These are phyloP conservation scores for Procambarus clarkii DNA, from an alignment of 1,140 invertebrate species.

Conservation along the genomic window DNA sequence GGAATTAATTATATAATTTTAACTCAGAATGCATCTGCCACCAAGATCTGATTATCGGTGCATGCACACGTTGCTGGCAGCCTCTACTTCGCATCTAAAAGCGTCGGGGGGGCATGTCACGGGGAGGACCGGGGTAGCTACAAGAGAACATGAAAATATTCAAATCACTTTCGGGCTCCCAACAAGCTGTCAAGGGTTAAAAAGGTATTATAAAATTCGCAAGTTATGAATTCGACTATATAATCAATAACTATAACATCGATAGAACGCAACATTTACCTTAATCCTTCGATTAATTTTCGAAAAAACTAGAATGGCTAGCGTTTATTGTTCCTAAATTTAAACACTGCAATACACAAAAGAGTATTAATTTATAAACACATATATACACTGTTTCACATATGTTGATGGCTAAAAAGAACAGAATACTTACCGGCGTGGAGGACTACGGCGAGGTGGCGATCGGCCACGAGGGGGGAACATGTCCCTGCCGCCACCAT, in stretches of 20 bases:
- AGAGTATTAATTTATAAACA: slow-evolving; percentile 42
- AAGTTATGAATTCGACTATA: slow-evolving; percentile 24
- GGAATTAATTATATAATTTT: slow-evolving; percentile 37
- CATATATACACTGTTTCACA: slow-evolving; percentile 16
- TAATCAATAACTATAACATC: slow-evolving; percentile 3
- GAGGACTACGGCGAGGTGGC: slow-evolving; percentile 58
- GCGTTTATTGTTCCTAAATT: slow-evolving; percentile 48
- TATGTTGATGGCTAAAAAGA: neutral
- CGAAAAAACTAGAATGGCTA: slow-evolving; percentile 24
- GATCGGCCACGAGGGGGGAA: slow-evolving; percentile 59
- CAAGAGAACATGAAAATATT: slow-evolving; percentile 72
- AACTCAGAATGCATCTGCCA: slow-evolving; percentile 47
- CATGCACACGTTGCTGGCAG: slow-evolving; percentile 67
- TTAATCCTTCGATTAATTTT: slow-evolving; percentile 35
- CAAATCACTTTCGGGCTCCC: slow-evolving; percentile 59
- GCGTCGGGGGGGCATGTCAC: slow-evolving; percentile 71
- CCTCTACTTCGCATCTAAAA: slow-evolving; percentile 71
- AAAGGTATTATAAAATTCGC: slow-evolving; percentile 40
- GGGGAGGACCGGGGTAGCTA: slow-evolving; percentile 72
- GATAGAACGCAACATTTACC: slow-evolving; percentile 44
- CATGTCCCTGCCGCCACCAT: slow-evolving; percentile 60
- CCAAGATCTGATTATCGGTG: slow-evolving; percentile 70
- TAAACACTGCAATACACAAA: slow-evolving; percentile 57
- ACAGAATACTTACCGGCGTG: slow-evolving; percentile 56
- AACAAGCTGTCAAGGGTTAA: slow-evolving; percentile 48